Evolutionary conservation across 2,888 invertebrate genomes (phyloP), one percentile per base, ranked within the genome.

Genomic region (Choreutis nemorana): DNA sequence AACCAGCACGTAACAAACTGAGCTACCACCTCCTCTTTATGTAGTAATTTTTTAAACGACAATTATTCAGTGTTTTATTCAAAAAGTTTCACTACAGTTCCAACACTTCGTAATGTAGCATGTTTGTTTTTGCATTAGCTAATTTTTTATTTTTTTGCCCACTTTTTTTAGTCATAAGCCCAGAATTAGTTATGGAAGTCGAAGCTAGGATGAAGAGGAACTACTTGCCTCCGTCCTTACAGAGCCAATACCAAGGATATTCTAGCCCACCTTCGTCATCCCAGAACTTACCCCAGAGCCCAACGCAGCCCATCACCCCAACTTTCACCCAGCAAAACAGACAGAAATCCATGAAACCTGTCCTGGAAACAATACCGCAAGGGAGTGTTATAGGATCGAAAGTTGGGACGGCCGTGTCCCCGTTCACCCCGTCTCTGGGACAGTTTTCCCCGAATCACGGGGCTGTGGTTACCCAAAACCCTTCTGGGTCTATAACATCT

Each of bases 151-250:
- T 34, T 38, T 37, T 36, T 33, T n/a, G 21, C 29, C 24, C 20
- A 3, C 23, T 23, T 38, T 46, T 51, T 62, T 66, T 83, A 93
- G 93, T 91, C 55, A 91, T 93, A 79, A 90, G 91, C 64, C 91
- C 91, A 41, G 91, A 93, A 66, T 82, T 93, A 68, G 89, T 91
- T 46, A 87, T 90, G 85, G 93, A 93, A 62, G 92, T 93, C 44
- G 93, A 93, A 75, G 87, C 88, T 48, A 84, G 93, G 59, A 93
- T 93, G 92, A 89, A 89, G 60, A 80, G 87, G 44, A 87, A 89
- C 53, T 88, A 89, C 63, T 81, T 90, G 50, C 91, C 91, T 30
- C 86, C 90, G 36, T 85, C 86, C 27, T 80, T 87, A 54, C 83
- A 83, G 52, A 68, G 51, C 7, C 60, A 65, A 50, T 66, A 64